A percentile compares a stretch with the other conserved stretches of the same genome.
Conservation (phyloP, 2,797 vertebrate species). For the Taenioides sp. region DNA sequence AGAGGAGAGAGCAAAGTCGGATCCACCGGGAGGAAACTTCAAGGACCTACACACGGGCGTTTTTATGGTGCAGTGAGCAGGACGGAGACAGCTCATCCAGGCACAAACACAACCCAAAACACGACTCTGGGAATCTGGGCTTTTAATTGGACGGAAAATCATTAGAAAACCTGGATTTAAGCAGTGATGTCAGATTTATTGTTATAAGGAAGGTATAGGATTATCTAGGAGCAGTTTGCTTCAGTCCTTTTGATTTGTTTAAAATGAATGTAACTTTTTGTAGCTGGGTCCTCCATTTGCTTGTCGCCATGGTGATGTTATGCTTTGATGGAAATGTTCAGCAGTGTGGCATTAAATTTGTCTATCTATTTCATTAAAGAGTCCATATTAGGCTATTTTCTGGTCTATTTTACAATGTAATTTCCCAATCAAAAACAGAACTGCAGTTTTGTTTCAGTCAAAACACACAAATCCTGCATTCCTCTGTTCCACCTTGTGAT, state of each 20-base stretch:
- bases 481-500: too few relatives aligned
- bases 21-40: slow-evolving; percentile 50
- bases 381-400: too few relatives aligned
- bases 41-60: slow-evolving; percentile 12
- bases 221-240: not conserved
- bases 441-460: too few relatives aligned
- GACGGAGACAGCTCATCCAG: not conserved
- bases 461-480: too few relatives aligned
- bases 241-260: not conserved
- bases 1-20: slow-evolving; percentile 70
- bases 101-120: slow-evolving; percentile 1
- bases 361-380: too few relatives aligned
- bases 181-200: not conserved
- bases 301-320: too few relatives aligned
- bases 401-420: too few relatives aligned
- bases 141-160: not conserved
- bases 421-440: too few relatives aligned
- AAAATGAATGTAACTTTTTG: not conserved
- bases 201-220: not conserved
- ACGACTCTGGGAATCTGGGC: not conserved
- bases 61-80: not conserved
- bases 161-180: not conserved
- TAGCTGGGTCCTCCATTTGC: too few relatives aligned
- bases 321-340: too few relatives aligned
- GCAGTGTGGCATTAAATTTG: too few relatives aligned